These are phyloP conservation scores for Athene cunicularia DNA, from an alignment of 2,113 vertebrate species.

Conservation along the genomic window DNA sequence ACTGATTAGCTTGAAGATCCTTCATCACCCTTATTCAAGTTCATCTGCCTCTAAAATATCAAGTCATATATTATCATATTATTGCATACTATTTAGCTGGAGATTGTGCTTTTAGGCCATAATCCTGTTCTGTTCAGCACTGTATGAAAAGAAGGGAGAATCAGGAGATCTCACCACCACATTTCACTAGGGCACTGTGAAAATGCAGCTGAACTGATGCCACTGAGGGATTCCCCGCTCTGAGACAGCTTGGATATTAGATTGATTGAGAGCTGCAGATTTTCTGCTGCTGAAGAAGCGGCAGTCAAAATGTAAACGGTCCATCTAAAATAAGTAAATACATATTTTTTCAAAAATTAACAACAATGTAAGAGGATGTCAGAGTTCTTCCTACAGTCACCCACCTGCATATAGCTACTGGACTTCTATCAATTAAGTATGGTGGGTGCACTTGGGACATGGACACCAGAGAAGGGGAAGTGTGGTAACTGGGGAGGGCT, in stretches of 20 bases:
- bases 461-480: neutral
- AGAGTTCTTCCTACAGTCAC: neutral
- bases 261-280: neutral
- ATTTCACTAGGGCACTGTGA: neutral
- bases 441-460: neutral
- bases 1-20: neutral
- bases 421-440: neutral
- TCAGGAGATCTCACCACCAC: neutral
- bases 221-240: too few species aligned
- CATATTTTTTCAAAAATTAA: neutral
- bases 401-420: neutral
- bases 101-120: neutral
- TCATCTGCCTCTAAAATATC: neutral
- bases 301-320: neutral
- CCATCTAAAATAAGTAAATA: neutral
- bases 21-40: neutral
- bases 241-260: neutral
- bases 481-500: too few species aligned
- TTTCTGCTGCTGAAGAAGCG: neutral
- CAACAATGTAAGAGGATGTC: accelerated
- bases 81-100: neutral
- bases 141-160: neutral
- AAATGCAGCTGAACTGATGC: neutral
- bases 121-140: neutral
- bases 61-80: neutral